Evolutionary conservation across 2,797 vertebrate genomes (phyloP).

Genomic region (Delichon dasypus): DNA sequence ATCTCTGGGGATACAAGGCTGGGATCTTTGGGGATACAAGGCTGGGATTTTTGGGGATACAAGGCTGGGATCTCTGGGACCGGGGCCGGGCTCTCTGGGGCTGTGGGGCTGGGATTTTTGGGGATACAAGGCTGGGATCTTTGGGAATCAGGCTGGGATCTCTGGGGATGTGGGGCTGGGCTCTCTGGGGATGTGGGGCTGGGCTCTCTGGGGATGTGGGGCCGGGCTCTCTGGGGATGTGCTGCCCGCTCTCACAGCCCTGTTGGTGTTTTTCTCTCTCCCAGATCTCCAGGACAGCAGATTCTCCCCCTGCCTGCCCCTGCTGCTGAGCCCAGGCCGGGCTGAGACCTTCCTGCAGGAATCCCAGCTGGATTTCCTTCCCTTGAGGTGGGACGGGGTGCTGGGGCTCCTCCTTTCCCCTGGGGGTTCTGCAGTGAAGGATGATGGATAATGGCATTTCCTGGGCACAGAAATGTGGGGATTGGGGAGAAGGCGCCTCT

Average conservation of each 20-base stretch:
- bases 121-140: no score
- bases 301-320: neutral
- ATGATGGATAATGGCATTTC: rapidly evolving
- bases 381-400: neutral
- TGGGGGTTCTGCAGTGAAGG: rapidly evolving
- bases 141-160: neutral
- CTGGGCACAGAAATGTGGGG: neutral
- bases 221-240: no score
- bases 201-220: no score
- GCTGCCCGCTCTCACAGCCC: neutral
- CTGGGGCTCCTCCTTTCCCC: neutral
- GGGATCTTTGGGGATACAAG: no score
- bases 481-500: neutral
- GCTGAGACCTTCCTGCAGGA: neutral
- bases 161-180: no score
- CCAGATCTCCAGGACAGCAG: neutral
- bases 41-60: no score
- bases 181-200: neutral
- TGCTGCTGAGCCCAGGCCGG: neutral
- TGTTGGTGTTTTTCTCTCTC: neutral
- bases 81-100: no score
- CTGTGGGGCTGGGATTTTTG: no score
- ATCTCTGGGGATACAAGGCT: rapidly evolving
- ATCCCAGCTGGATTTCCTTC: neutral
- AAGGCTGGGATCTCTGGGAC: no score